These are phyloP conservation scores for Gymnocheta viridis DNA, from an alignment of 2,888 invertebrate genomes.

Conservation along the genomic window DNA sequence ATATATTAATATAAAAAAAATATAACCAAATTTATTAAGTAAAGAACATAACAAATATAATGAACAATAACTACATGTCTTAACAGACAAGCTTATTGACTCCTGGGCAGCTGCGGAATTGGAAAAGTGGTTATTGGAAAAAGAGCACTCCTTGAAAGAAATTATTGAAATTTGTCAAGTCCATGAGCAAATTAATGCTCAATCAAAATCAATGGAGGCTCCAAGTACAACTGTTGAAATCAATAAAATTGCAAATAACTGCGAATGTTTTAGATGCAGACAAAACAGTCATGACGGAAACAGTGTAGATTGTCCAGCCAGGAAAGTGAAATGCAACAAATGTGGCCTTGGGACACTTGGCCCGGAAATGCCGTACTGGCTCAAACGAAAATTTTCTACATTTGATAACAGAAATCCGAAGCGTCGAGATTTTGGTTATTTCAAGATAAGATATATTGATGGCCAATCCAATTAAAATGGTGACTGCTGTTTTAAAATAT, in stretches of 20 bases:
- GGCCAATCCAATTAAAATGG: background rate
- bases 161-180: slow-evolving; percentile 23
- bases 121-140: slow-evolving; percentile 30
- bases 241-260: slow-evolving; percentile 26
- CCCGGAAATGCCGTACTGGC: slow-evolving; percentile 1
- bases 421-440: background rate
- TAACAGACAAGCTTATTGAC: slow-evolving; percentile 20
- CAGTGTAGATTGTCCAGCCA: slow-evolving; percentile 23
- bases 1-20: too few relatives aligned
- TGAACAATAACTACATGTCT: too few relatives aligned
- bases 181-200: too few relatives aligned
- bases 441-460: background rate
- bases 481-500: background rate
- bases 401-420: background rate
- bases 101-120: slow-evolving; percentile 20
- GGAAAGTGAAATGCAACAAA: slow-evolving; percentile 25
- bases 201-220: slow-evolving; percentile 14
- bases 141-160: slow-evolving; percentile 28
- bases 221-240: slow-evolving; percentile 27
- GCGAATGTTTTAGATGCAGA: slow-evolving; percentile 21
- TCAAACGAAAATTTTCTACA: slow-evolving; percentile 21
- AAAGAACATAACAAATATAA: too few relatives aligned
- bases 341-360: slow-evolving; percentile 22
- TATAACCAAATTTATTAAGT: too few relatives aligned
- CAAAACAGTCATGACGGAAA: slow-evolving; percentile 16